A percentile compares a stretch with the other conserved stretches of the same genome.
Conservation (phyloP, 2,113 vertebrate species). For the Oreochromis spilurus region DNA sequence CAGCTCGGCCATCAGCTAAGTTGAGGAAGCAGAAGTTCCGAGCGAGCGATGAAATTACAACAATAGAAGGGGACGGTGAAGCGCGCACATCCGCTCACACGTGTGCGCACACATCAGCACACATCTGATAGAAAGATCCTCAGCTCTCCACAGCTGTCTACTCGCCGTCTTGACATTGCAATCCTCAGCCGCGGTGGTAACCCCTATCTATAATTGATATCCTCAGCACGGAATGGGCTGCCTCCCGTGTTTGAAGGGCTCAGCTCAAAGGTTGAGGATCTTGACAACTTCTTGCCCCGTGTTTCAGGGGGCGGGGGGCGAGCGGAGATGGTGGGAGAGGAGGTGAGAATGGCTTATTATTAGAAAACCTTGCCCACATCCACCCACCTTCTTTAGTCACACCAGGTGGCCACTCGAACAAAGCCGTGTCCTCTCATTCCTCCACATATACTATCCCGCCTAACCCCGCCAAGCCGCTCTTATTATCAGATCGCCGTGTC, state of each 20-base stretch:
- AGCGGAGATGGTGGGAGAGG: conserved; percentile 10
- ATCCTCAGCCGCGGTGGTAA: conserved; percentile 86
- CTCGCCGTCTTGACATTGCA: conserved; percentile 89
- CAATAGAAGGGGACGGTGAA: not conserved
- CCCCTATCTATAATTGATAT: conserved; percentile 99
- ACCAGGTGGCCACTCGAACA: conserved; percentile 44
- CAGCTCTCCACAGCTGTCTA: conserved; percentile 95
- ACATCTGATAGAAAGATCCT: conserved; percentile 98
- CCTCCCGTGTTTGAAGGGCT: conserved; percentile 90
- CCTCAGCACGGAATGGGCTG: conserved; percentile 92
- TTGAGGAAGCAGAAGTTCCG: not conserved
- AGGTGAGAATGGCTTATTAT: conserved; percentile 10
- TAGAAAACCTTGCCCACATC: not conserved
- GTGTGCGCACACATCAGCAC: conserved; percentile 45
- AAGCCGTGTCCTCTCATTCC: conserved; percentile 19
- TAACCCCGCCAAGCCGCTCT: not conserved
- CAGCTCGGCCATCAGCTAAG: not conserved
- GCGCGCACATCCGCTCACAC: conserved; percentile 2
- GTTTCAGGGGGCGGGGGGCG: conserved; percentile 67
- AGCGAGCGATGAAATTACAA: conserved; percentile 24
- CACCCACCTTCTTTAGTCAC: conserved; percentile 9
- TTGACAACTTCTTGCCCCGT: conserved; percentile 92
- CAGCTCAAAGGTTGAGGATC: conserved; percentile 95
- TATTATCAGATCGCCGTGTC: conserved; percentile 7
- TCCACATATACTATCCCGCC: not conserved